Evolutionary conservation across 2,113 vertebrate species (phyloP), one percentile per base, ranked within the genome.

Genomic region (Peromyscus maniculatus): DNA sequence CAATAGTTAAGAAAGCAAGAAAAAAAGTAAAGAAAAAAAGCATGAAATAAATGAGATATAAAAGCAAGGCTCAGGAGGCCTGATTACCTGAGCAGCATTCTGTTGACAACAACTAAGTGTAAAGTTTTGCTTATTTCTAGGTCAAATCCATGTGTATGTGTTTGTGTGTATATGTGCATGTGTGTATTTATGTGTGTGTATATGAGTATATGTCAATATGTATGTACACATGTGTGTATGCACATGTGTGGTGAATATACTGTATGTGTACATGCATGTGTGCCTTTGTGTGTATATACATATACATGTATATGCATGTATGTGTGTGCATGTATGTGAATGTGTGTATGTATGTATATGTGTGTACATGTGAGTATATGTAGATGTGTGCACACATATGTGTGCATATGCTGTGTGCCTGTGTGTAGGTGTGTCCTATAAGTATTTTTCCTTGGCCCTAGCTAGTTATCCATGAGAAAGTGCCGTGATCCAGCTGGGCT

Each of bases 401-500:
- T 93, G 24, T 89, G 15, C 49, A 21, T 5, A 5, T 26, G 7
- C 7, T 74, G 36, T 74, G 36, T 72, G 69, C 4, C 13, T 74
- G 4, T 39, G 52, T 16, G 31, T 31, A 24, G 13, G 13, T 75
- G 83, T 95, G 2, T 22, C 31, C 66, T 87, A 17, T 89, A 69
- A 95, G 0, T 46, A 91, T 92, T 17, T 72, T 92, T 91, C 69
- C 15, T 62, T 12, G 55, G 28, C 93, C 95, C 80, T 31, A 77
- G 46, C 92, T 96, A 91, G 36, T 55, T 80, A 87, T 21, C 6
- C 59, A 72, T 92, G 95, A 94, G 90, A 87, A 21, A 57, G 16
- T 91, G 16, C 64, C 88, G 91, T 74, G 59, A 93, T 97, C 96
- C 86, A 97, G 92, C 77, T 97, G 80, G 95, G 87, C 93, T 97